Percentiles rank a stretch among this genome's conserved stretches.
These are phyloP conservation scores for Noctilio leporinus DNA, from an alignment of 2,113 vertebrate species.

Conservation along the genomic window DNA sequence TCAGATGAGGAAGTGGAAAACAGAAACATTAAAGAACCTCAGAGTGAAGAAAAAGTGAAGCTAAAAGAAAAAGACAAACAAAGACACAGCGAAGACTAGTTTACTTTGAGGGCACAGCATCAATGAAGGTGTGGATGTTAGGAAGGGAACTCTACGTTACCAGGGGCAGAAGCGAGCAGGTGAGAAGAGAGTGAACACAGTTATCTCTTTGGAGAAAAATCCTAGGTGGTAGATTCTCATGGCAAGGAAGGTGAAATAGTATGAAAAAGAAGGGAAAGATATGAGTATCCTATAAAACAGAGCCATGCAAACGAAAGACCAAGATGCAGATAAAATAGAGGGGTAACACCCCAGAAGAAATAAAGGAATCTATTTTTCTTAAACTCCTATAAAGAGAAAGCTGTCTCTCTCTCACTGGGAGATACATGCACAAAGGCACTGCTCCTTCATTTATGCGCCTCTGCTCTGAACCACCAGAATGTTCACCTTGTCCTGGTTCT, in stretches of 20 bases:
- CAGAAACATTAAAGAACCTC: not conserved
- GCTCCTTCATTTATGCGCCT: not conserved
- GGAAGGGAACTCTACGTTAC: not conserved
- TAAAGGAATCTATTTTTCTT: not conserved
- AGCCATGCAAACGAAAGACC: not conserved
- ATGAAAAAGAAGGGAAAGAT: not conserved
- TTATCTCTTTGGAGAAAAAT: not conserved
- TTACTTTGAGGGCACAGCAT: not conserved
- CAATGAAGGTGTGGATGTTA: not conserved
- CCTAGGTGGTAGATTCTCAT: not conserved
- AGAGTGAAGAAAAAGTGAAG: not conserved
- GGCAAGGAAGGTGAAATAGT: not conserved
- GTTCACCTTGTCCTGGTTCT: not conserved
- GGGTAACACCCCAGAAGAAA: not conserved
- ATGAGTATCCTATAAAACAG: not conserved
- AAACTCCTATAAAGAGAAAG: not conserved
- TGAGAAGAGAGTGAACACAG: not conserved
- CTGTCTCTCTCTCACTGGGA: not conserved
- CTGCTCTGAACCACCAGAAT: not conserved
- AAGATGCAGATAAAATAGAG: not conserved
- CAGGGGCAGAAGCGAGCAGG: not conserved
- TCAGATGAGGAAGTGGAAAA: not conserved
- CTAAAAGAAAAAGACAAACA: not conserved
- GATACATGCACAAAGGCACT: fast-evolving
- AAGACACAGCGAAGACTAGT: not conserved